phyloP scores from a whole-genome alignment of 37 sponge, comb jelly and placozoan species.

The Oscarella lobularis region DNA sequence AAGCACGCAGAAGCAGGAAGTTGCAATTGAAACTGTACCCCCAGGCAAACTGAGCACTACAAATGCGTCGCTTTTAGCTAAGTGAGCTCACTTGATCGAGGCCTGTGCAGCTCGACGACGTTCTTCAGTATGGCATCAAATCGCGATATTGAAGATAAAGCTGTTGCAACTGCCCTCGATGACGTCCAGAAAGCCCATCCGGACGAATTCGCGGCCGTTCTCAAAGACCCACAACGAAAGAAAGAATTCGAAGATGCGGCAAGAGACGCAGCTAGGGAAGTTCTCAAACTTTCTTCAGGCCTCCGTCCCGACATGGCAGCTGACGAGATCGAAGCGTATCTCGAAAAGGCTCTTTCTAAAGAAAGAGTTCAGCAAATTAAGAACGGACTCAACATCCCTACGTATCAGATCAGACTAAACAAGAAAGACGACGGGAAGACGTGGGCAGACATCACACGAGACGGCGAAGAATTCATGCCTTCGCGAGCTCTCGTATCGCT shows the following conservation, averaged over 20 bases:
- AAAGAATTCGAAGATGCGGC: not conserved
- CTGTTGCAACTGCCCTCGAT: constrained; percentile 8
- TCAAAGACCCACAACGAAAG: constrained; percentile 2
- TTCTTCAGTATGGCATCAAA: too few species aligned
- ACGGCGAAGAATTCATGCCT: constrained; percentile 17
- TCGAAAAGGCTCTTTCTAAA: constrained; percentile 2
- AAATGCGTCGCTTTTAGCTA: too few species aligned
- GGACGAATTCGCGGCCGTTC: constrained; percentile 8
- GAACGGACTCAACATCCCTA: constrained; percentile 12
- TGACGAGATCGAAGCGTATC: not conserved
- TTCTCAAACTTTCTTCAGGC: constrained; percentile 7
- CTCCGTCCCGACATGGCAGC: not conserved
- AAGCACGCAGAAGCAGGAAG: too few species aligned
- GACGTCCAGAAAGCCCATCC: constrained; percentile 14
- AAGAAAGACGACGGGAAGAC: constrained; percentile 11
- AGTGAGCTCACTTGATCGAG: too few species aligned
- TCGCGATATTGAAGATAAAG: constrained; percentile 11
- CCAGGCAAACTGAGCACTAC: too few species aligned
- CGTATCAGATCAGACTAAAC: constrained; percentile 12
- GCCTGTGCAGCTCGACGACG: too few species aligned
- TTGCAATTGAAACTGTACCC: too few species aligned
- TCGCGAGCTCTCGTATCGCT: not conserved
- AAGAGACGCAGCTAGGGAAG: constrained; percentile 14
- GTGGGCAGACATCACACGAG: constrained; percentile 21
- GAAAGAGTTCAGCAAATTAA: constrained; percentile 12